Evolutionary conservation across 2,797 vertebrate species (phyloP), one percentile per base, ranked within the genome.

Genomic region (Triplophysa yarkandensis): DNA sequence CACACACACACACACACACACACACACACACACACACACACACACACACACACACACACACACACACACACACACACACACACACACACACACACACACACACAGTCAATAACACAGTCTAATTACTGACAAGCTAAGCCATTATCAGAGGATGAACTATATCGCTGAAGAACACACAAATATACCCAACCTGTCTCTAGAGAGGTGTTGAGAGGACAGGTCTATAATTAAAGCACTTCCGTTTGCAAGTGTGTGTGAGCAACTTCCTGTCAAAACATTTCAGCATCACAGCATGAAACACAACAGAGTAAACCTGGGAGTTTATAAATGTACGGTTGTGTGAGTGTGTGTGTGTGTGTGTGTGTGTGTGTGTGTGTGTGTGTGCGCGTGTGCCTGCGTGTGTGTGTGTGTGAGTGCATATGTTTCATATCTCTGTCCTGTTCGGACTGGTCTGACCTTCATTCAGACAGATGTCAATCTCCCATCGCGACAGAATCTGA

Each of bases 391-490:
- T n/a, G 5, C 28, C 2, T 39, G 30, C 6, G 30, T 30, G 30
- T 30, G 30, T 30, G 30, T 30, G 30, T 30, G 30, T 52, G 23
- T n/a, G 5, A 27, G 4, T 61, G 30, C 30, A 3, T 21, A 23
- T 58, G 55, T 9, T 17, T 32, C 17, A 9, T 32, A 58, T 74
- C 43, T 50, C 55, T 25, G 61, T 61, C 43, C 34, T 74, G 60
- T 46, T 27, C 7, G 34, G 72, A 63, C 6, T 17, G 13, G 23
- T 28, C 52, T 55, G 52, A 55, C 25, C 52, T 39, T 41, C 34
- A 74, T 63, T 74, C 68, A 72, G 70, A 68, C 16, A 71, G 58
- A 58, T 72, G 64, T 72, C 71, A 76, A 25, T 72, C 44, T 43
- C 25, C 68, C n/a, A n/a, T n/a, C n/a, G n/a, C n/a, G n/a, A n/a